These are phyloP conservation scores for Chloroclysta siterata DNA, from an alignment of 2,888 invertebrate genomes.

Conservation along the genomic window DNA sequence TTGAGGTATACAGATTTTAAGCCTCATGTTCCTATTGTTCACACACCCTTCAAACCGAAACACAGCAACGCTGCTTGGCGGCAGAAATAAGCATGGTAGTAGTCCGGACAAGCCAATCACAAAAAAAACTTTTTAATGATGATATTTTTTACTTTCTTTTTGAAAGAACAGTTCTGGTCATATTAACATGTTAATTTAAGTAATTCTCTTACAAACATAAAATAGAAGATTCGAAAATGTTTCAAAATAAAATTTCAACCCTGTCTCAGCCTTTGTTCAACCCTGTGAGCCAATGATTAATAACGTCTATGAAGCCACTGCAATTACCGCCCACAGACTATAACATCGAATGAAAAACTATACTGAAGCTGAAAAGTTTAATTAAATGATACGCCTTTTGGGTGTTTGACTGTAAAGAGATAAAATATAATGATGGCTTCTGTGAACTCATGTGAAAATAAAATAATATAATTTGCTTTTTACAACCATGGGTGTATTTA, in stretches of 20 bases:
- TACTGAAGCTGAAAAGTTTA: constrained; percentile 56
- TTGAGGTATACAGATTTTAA: not conserved
- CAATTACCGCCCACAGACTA: constrained; percentile 59
- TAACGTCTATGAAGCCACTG: constrained; percentile 74
- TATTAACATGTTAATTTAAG: too few species aligned
- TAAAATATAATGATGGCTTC: constrained; percentile 11
- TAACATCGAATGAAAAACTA: constrained; percentile 69
- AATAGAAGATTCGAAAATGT: not conserved
- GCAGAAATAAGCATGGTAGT: too few species aligned
- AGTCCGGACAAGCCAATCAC: too few species aligned
- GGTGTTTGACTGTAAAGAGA: constrained; percentile 30
- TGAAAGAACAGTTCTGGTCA: too few species aligned
- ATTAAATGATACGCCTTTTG: constrained; percentile 59
- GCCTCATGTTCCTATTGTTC: too few species aligned
- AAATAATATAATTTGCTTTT: not conserved
- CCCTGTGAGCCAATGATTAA: constrained; percentile 76
- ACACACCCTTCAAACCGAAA: too few species aligned
- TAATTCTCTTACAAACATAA: not conserved
- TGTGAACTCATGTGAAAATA: not conserved
- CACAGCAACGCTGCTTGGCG: too few species aligned
- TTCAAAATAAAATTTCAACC: constrained; percentile 29
- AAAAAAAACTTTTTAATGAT: too few species aligned
- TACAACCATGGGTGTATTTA: too few species aligned
- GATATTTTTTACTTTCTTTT: too few species aligned
- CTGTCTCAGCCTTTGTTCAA: constrained; percentile 61